Evolutionary conservation across 2,888 invertebrate genomes (phyloP).

Genomic region (Actias luna): DNA sequence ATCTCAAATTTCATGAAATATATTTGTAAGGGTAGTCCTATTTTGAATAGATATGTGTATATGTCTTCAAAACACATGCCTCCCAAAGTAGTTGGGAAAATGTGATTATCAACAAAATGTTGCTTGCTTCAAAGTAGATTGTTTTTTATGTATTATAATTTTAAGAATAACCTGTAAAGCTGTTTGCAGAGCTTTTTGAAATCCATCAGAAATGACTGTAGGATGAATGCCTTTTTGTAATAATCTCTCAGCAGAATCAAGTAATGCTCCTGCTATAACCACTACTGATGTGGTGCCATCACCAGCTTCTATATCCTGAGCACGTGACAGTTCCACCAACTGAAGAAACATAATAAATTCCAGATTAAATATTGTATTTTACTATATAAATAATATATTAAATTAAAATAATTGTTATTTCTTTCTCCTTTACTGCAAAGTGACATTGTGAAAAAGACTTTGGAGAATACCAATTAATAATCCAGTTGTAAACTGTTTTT

Average conservation of each 20-base stretch:
- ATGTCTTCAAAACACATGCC: no score
- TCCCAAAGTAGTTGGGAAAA: no score
- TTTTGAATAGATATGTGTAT: no score
- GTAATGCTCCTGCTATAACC: conserved; percentile 96
- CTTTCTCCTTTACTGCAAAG: no score
- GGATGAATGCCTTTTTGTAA: conserved; percentile 98
- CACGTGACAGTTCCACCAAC: conserved; percentile 98
- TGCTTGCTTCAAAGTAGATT: no score
- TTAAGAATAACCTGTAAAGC: conserved; percentile 81
- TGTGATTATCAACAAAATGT: no score
- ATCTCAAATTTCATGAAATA: neutral
- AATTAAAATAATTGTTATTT: no score
- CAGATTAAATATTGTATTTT: neutral
- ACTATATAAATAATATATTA: no score
- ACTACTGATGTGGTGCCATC: conserved; percentile 99
- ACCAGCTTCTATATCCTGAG: conserved; percentile 99
- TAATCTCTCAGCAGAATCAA: conserved; percentile 96
- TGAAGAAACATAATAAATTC: conserved; percentile 56
- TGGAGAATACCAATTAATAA: no score
- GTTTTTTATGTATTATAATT: neutral
- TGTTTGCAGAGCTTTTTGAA: conserved; percentile 91
- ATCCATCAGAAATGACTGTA: conserved; percentile 97
- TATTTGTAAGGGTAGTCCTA: no score
- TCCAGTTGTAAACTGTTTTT: no score
- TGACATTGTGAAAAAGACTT: no score